Evolutionary conservation across 2,888 invertebrate genomes (phyloP).

Genomic region (Lasioglossum leucozonium): DNA sequence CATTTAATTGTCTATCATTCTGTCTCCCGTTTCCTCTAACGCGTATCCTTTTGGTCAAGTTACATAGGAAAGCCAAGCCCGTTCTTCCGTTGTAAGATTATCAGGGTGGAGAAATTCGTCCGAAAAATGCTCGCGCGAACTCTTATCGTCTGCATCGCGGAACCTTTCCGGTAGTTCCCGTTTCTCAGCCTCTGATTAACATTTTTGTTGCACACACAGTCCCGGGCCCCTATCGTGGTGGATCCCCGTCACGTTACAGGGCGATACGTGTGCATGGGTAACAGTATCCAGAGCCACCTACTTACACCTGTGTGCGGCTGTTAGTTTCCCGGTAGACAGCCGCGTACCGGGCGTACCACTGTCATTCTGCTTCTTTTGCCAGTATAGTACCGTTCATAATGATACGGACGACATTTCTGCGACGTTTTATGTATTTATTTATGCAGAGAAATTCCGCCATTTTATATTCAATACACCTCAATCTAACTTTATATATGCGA

Average conservation of each 20-base stretch:
- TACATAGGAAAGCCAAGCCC: not conserved
- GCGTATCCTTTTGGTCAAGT: not conserved
- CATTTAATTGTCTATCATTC: not conserved
- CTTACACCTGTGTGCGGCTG: slow-evolving; percentile 46
- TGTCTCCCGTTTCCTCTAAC: not conserved
- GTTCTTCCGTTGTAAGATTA: slow-evolving; percentile 6
- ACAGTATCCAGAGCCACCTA: slow-evolving; percentile 65
- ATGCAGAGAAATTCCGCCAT: not conserved
- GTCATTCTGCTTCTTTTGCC: slow-evolving; percentile 34
- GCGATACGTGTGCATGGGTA: slow-evolving; percentile 39
- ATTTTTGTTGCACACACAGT: slow-evolving; percentile 49
- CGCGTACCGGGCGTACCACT: slow-evolving; percentile 33
- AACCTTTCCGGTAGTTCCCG: slow-evolving; percentile 61
- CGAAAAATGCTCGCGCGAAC: slow-evolving; percentile 30
- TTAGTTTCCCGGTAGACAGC: not conserved
- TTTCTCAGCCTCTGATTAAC: slow-evolving; percentile 63
- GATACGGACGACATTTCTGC: not conserved
- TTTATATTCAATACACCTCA: not conserved
- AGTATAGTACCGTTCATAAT: slow-evolving; percentile 19
- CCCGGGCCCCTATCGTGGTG: not conserved
- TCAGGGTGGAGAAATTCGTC: not conserved
- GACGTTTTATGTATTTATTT: not conserved
- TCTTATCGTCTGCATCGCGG: slow-evolving; percentile 53
- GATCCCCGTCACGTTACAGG: slow-evolving; percentile 31
- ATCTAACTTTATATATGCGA: not conserved